A percentile compares a stretch with the other conserved stretches of the same genome.
phyloP scores from a whole-genome alignment of 2,888 invertebrate species.

The Cheiracanthium punctorium region DNA sequence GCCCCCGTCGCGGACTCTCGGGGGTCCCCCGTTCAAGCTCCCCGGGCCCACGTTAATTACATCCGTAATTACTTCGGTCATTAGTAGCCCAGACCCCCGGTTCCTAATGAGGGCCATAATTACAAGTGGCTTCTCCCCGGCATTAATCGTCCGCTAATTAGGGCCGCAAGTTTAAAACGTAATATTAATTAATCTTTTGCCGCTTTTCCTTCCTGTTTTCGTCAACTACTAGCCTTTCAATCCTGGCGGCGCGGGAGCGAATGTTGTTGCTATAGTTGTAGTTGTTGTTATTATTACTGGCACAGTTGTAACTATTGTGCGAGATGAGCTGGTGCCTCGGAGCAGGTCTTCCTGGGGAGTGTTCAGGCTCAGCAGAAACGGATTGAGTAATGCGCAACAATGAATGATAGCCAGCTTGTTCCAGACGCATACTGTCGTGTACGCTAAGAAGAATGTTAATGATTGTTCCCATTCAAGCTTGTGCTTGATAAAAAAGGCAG shows the following conservation, averaged over 20 bases:
- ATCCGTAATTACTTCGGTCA: constrained; percentile 70
- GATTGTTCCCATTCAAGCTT: too few relatives aligned
- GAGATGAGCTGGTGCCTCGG: background rate
- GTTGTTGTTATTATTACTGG: background rate
- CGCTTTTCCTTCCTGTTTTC: constrained; percentile 26
- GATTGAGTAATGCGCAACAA: background rate
- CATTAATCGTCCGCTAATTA: constrained; percentile 70
- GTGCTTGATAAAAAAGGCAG: too few relatives aligned
- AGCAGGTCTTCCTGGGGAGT: background rate
- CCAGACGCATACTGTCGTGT: too few relatives aligned
- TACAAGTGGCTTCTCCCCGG: constrained; percentile 64
- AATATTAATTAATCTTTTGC: constrained; percentile 69
- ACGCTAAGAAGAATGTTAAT: too few relatives aligned
- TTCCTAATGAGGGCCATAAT: constrained; percentile 68
- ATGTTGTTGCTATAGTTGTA: too few relatives aligned
- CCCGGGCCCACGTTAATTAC: constrained; percentile 64
- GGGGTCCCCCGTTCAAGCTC: constrained; percentile 21
- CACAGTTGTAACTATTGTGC: background rate
- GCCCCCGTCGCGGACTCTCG: background rate
- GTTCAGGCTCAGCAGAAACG: background rate
- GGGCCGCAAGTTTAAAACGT: constrained; percentile 68
- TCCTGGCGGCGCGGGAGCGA: too few relatives aligned
- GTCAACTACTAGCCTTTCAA: constrained; percentile 10
- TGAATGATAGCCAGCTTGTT: background rate
- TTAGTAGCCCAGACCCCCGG: constrained; percentile 62